phyloP scores from a whole-genome alignment of 2,888 invertebrate genomes.

The Catocala sponsa region DNA sequence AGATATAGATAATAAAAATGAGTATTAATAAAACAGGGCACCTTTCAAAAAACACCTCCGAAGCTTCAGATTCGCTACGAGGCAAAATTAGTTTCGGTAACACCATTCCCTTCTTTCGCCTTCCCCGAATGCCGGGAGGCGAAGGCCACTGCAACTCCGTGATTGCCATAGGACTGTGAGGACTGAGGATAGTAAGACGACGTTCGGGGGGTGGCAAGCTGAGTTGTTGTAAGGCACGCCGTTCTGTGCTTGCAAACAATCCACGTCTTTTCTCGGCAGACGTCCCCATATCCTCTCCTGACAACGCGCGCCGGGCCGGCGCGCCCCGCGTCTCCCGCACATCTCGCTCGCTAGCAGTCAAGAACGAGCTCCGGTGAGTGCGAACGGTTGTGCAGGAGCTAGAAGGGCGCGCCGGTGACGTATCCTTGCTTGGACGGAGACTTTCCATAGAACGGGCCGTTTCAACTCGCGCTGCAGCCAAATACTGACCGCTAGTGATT shows the following conservation, averaged over 20 bases:
- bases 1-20: conserved; percentile 17
- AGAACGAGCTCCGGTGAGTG: conserved; percentile 88
- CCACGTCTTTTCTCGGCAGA: conserved; percentile 91
- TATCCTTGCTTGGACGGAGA: conserved; percentile 88
- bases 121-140: conserved; percentile 88
- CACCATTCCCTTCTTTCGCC: conserved; percentile 92
- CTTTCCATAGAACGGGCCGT: conserved; percentile 92
- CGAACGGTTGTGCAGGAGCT: conserved; percentile 83
- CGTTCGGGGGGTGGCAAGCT: conserved; percentile 91
- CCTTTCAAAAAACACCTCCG: conserved; percentile 90
- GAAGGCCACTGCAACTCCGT: conserved; percentile 90
- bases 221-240: conserved; percentile 90
- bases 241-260: conserved; percentile 90
- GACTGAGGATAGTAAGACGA: conserved; percentile 93
- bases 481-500: conserved; percentile 84
- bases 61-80: conserved; percentile 92
- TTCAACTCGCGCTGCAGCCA: conserved; percentile 87
- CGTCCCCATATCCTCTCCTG: conserved; percentile 89
- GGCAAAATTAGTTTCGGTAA: conserved; percentile 92
- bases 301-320: conserved; percentile 89
- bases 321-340: conserved; percentile 90
- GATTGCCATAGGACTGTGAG: conserved; percentile 92
- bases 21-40: conserved; percentile 65
- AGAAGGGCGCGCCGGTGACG: conserved; percentile 86
- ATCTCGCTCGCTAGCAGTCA: conserved; percentile 90